Percentiles rank a stretch among this genome's conserved stretches.
phyloP scores from a whole-genome alignment of 2,888 invertebrate species.

The Pammene aurita region DNA sequence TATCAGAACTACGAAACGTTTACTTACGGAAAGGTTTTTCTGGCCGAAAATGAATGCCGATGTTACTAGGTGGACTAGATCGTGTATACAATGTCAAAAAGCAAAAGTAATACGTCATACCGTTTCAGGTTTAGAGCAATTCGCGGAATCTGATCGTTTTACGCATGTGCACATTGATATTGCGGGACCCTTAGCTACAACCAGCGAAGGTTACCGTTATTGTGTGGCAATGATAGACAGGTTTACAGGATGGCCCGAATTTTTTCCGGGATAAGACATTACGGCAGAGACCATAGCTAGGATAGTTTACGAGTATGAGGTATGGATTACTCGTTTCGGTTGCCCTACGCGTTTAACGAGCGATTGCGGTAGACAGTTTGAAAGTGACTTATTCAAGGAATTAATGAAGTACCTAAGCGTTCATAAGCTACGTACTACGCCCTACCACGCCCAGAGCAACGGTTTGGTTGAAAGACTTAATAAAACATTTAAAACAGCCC shows the following conservation, averaged over 20 bases:
- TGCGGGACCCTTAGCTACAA: too few species aligned
- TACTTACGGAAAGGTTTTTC: conserved; percentile 3
- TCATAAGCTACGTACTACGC: too few species aligned
- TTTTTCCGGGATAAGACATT: background rate
- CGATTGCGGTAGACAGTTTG: too few species aligned
- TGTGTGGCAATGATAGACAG: conserved; percentile 16
- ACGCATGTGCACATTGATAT: too few species aligned
- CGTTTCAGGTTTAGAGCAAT: background rate
- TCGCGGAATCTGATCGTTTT: background rate
- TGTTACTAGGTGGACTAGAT: background rate
- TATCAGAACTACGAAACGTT: background rate
- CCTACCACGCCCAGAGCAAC: too few species aligned
- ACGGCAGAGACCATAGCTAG: conserved; percentile 5
- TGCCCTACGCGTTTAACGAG: conserved; percentile 4
- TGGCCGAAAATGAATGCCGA: conserved; percentile 3
- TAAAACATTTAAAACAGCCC: too few species aligned
- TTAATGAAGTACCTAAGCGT: too few species aligned
- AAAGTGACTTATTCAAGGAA: too few species aligned
- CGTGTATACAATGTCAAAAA: conserved; percentile 8
- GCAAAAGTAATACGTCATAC: background rate
- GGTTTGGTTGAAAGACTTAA: too few species aligned
- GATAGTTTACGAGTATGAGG: conserved; percentile 2
- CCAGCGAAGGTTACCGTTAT: conserved; percentile 2
- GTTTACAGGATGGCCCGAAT: conserved; percentile 4
- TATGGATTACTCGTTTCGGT: conserved; percentile 15